Evolutionary conservation across 2,797 vertebrate genomes (phyloP), one percentile per base, ranked within the genome.

Genomic region (Antennarius maculatus): DNA sequence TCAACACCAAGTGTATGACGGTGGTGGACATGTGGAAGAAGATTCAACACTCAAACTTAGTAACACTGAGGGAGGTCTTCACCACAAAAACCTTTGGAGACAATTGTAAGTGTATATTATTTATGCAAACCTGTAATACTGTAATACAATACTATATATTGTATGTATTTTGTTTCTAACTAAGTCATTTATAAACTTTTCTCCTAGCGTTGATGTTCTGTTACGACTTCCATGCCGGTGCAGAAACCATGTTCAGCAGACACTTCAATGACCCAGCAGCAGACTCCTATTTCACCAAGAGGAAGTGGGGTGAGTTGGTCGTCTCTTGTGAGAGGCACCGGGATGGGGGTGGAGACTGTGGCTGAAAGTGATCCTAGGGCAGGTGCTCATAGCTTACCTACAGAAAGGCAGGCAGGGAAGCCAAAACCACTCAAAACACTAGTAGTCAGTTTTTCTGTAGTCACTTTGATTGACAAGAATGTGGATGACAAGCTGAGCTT

Each of bases 21-120:
- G 93, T 99, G 91, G 97, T 99, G 37, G 98, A 99, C 89, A 99
- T 98, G 95, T 99, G 98, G 98, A 99, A 99, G 92, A 99, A 99
- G 93, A 96, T 99, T 83, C 98, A 99, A 87, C 98, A 99, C 82
- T 99, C 98, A 65, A 99, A 99, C 87, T 95, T 97, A 45, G 96
- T 99, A 68, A 97, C 96, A n/a, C 91, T 99, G 83, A 92, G 98
- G 83, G 98, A 99, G 92, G 97, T 99, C 85, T 99, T 99, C 91
- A 99, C 98, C 92, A 99, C 98, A 76, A 99, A 99, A 93, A 97
- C 96, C 50, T 99, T 99, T 87, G 95, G 96, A 90, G 98, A 99
- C 81, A 97, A 98, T 83, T 99, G 98, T 99, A 91, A 95, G 97
- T 80, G 56, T 71, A 15, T 42, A 9, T 39, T 51, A 11, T 34